Evolutionary conservation across 2,797 vertebrate species (phyloP), one percentile per base, ranked within the genome.

Genomic region (Phataginus tricuspis): DNA sequence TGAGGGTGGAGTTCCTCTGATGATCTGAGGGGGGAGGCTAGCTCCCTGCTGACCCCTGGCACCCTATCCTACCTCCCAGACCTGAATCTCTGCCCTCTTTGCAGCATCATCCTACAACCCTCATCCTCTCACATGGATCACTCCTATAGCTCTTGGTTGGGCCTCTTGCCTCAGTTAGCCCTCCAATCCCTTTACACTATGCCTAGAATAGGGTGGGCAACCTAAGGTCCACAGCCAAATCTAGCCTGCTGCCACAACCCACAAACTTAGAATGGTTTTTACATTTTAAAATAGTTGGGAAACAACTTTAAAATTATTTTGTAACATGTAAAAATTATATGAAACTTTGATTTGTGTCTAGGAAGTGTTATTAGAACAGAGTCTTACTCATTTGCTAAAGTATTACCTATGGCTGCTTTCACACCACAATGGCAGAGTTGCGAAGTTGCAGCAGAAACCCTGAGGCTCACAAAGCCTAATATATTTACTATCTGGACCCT

Each of bases 211-310:
- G 34, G 15, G 34, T 23, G 9, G 53, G 34, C 34, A 79, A 86
- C 88, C 37, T n/a, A 59, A 91, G 86, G 25, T 79, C 53, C 34
- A 49, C 1, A 5, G 49, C 14, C 31, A 63, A 80, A 88, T 27
- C 2, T 34, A 71, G 71, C 37, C 16, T 82, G 55, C 16, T 74
- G 84, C 64, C 63, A 42, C 31, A 94, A 78, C n/a, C 25, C 64
- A 69, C 0, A 1, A 79, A 51, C 69, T 86, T 83, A 53, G 37
- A 71, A 78, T 25, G 31, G 8, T 49, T 94, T 68, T 72, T 31
- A 64, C 21, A 53, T 71, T 88, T 96, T 77, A 39, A 90, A 92
- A 61, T 87, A n/a, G 45, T 37, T 95, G 57, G 69, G 1, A 79
- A 89, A 77, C 82, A 90, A 72, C 45, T 45, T 45, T 71, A 12